A percentile compares a stretch with the other conserved stretches of the same genome.
phyloP scores from a whole-genome alignment of 2,113 vertebrate genomes.

The Furnarius figulus region DNA sequence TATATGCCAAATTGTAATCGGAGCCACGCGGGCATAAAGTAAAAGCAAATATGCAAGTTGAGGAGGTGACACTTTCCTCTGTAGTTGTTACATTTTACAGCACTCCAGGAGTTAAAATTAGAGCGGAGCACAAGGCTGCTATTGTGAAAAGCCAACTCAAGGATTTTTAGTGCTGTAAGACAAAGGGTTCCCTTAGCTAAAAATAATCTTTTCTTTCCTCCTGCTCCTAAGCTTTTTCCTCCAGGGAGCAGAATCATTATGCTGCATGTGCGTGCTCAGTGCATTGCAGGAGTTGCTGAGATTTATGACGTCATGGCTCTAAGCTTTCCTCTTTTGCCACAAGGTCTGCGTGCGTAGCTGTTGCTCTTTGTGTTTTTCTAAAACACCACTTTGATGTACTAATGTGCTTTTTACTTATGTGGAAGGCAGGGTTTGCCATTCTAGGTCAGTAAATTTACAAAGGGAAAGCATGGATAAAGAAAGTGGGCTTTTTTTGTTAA shows the following conservation, averaged over 20 bases:
- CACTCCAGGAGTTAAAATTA: conserved; percentile 20
- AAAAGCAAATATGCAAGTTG: not conserved
- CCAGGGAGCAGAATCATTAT: conserved; percentile 53
- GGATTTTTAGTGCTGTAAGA: conserved; percentile 58
- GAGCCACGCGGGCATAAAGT: not conserved
- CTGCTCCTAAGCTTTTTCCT: conserved; percentile 54
- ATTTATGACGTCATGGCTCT: conserved; percentile 58
- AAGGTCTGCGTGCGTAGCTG: not conserved
- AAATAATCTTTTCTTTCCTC: conserved; percentile 70
- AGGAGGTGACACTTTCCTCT: not conserved
- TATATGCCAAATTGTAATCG: not conserved
- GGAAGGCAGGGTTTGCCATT: not conserved
- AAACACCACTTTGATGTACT: not conserved
- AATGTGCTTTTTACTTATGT: not conserved
- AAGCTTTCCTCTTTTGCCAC: conserved; percentile 33
- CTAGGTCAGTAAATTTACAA: conserved; percentile 28
- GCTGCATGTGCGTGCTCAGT: not conserved
- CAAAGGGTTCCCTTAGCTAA: conserved; percentile 72
- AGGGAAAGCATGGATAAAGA: not conserved
- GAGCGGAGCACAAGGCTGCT: conserved; percentile 34
- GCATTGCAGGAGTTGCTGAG: conserved; percentile 38
- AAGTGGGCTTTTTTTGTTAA: not conserved
- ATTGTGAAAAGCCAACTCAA: conserved; percentile 50
- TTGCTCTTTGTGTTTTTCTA: conserved; percentile 4
- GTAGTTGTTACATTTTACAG: not conserved